A percentile compares a stretch with the other conserved stretches of the same genome.
These are phyloP conservation scores for Pelagia noctiluca DNA, from an alignment of 30 jellyfish, hydroid and myxozoan genomes.

Conservation along the genomic window DNA sequence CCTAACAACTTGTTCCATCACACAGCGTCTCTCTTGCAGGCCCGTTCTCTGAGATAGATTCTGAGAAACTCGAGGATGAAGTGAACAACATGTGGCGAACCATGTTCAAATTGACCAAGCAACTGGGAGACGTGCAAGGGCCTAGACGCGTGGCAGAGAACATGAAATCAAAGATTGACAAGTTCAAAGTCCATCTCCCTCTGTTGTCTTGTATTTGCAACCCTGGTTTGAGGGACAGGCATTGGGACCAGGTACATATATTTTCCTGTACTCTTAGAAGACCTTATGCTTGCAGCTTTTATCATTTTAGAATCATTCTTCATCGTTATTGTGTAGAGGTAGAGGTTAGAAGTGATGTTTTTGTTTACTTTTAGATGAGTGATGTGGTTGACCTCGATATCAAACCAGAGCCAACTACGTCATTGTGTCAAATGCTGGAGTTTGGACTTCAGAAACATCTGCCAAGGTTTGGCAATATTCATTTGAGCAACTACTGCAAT, in stretches of 20 bases:
- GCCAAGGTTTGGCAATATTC: constrained; percentile 52
- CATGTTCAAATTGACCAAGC: constrained; percentile 82
- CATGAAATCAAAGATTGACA: constrained; percentile 85
- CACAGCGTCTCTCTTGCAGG: too few species aligned
- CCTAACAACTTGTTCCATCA: too few species aligned
- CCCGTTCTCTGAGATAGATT: constrained; percentile 83
- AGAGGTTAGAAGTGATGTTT: neutral
- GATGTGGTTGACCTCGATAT: constrained; percentile 85
- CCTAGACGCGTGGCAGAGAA: constrained; percentile 98
- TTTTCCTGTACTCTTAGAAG: too few species aligned
- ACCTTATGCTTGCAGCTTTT: too few species aligned
- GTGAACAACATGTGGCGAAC: constrained; percentile 95
- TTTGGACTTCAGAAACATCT: constrained; percentile 81
- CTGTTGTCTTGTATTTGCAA: constrained; percentile 86
- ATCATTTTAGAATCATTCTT: too few species aligned
- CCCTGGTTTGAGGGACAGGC: constrained; percentile 97
- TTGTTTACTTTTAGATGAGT: constrained; percentile 69
- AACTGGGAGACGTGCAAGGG: constrained; percentile 87
- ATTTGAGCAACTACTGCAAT: too few species aligned
- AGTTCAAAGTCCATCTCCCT: constrained; percentile 87
- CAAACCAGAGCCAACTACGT: constrained; percentile 83
- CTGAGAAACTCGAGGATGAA: constrained; percentile 91
- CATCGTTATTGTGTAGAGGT: too few species aligned
- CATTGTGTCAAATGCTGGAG: constrained; percentile 89
- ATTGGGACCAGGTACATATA: constrained; percentile 99